These are phyloP conservation scores for Embiotoca jacksoni DNA, from an alignment of 2,113 vertebrate genomes.

Conservation along the genomic window DNA sequence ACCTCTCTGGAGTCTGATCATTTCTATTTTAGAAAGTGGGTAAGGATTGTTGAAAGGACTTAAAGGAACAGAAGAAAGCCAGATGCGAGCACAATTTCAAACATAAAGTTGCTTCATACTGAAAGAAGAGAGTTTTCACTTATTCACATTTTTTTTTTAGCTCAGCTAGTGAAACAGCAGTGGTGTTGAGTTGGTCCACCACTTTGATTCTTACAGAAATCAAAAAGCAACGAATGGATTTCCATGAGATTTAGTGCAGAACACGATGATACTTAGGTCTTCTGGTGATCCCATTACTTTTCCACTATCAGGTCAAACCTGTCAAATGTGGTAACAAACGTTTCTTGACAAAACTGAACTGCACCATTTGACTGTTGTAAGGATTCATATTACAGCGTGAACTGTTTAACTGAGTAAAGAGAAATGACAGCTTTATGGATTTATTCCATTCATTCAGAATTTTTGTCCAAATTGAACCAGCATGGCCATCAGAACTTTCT, in stretches of 20 bases:
- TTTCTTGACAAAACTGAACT: too few species aligned
- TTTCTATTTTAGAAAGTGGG: conserved; percentile 17
- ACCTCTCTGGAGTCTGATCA: conserved; percentile 33
- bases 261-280: too few species aligned
- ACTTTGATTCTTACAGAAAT: too few species aligned
- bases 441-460: background rate
- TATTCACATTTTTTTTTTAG: too few species aligned
- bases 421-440: background rate
- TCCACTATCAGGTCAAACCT: too few species aligned
- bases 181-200: background rate
- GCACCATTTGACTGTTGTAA: too few species aligned
- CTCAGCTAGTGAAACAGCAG: too few species aligned
- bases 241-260: too few species aligned
- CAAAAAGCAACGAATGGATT: too few species aligned
- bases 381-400: background rate
- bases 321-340: too few species aligned
- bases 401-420: fast-evolving
- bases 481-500: background rate
- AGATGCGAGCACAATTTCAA: background rate
- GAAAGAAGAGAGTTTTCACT: background rate
- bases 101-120: background rate
- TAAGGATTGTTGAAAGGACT: conserved; percentile 15
- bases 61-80: background rate
- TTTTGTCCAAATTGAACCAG: background rate
- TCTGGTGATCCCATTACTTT: too few species aligned